These are phyloP conservation scores for Antheraea pernyi DNA, from an alignment of 1,140 invertebrate species.

Conservation along the genomic window DNA sequence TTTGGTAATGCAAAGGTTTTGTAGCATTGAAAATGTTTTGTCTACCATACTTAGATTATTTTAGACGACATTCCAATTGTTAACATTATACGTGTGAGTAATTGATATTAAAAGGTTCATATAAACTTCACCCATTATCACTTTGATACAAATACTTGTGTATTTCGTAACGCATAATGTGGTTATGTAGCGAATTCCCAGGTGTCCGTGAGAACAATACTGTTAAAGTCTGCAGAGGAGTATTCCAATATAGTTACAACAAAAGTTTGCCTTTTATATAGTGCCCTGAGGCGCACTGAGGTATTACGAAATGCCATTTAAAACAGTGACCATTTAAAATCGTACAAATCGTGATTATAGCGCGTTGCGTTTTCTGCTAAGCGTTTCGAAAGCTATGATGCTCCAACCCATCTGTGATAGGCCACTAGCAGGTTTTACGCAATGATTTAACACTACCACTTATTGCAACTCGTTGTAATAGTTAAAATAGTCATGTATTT, in stretches of 20 bases:
- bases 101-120: too few relatives aligned
- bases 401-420: conserved; percentile 6
- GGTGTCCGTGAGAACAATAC: background rate
- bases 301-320: conserved; percentile 20
- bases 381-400: conserved; percentile 20
- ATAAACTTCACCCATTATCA: too few relatives aligned
- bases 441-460: conserved; percentile 4
- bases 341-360: conserved; percentile 24
- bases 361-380: conserved; percentile 21
- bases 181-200: background rate
- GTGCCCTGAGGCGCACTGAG: background rate
- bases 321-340: conserved; percentile 28
- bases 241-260: background rate
- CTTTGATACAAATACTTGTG: background rate
- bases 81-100: too few relatives aligned
- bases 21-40: too few relatives aligned
- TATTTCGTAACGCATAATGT: background rate
- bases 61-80: too few relatives aligned
- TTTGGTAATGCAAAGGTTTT: too few relatives aligned
- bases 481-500: background rate
- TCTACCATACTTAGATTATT: too few relatives aligned
- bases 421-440: conserved; percentile 7
- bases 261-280: background rate
- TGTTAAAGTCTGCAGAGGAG: background rate
- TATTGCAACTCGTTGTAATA: background rate